A percentile compares a stretch with the other conserved stretches of the same genome.
Evolutionary conservation across 1,140 invertebrate species (phyloP).

Genomic region (Euschistus heros): DNA sequence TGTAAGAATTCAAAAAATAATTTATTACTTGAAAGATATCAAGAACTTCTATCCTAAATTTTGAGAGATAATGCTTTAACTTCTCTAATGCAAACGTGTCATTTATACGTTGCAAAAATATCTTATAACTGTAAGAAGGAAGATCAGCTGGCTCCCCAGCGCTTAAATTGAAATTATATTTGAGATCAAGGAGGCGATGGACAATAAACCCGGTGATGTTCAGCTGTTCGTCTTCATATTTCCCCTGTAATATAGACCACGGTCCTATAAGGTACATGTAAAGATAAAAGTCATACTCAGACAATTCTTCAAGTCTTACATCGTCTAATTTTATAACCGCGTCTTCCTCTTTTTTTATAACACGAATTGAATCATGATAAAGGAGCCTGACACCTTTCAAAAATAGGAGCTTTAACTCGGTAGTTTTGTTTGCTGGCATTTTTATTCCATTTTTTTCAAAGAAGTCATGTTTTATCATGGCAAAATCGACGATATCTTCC

Average conservation of each 20-base stretch:
- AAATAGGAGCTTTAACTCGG: conserved; percentile 18
- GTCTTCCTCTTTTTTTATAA: background rate
- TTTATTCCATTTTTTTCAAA: background rate
- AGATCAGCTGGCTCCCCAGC: conserved; percentile 34
- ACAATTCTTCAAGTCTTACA: background rate
- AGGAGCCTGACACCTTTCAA: conserved; percentile 4
- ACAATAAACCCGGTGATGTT: conserved; percentile 44
- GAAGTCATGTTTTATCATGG: background rate
- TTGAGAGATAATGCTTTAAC: conserved; percentile 39
- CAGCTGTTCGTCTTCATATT: conserved; percentile 32
- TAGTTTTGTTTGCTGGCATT: background rate
- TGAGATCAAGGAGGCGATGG: conserved; percentile 42
- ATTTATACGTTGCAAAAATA: conserved; percentile 40
- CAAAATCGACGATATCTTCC: conserved; percentile 10
- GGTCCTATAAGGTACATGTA: conserved; percentile 12
- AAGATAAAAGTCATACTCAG: conserved; percentile 2
- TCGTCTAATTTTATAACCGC: background rate
- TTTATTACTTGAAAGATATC: conserved; percentile 43
- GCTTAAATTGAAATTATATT: conserved; percentile 39
- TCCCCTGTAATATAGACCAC: conserved; percentile 9
- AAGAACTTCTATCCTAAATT: conserved; percentile 40
- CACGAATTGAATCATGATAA: background rate
- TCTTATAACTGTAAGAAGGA: conserved; percentile 36
- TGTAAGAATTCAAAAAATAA: conserved; percentile 39
- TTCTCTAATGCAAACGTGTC: conserved; percentile 31